Evolutionary conservation across 2,113 vertebrate species (phyloP).

Genomic region (Daboia siamensis): DNA sequence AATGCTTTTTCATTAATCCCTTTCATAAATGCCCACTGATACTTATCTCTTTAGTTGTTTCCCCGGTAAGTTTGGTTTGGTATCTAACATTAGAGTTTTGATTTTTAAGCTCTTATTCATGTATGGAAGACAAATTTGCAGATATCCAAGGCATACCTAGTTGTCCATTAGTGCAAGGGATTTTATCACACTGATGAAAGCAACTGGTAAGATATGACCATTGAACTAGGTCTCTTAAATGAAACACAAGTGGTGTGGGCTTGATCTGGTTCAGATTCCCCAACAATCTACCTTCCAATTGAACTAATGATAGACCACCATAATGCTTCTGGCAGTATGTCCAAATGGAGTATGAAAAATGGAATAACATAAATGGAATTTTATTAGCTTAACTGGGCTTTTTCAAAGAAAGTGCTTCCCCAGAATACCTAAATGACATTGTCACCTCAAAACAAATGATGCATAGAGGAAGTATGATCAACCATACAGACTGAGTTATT

Average conservation of each 20-base stretch:
- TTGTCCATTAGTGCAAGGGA: not conserved
- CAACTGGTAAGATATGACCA: not conserved
- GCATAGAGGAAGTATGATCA: slow-evolving; percentile 12
- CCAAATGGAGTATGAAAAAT: not conserved
- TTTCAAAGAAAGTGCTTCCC: not conserved
- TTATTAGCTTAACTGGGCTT: not conserved
- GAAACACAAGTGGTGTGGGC: not conserved
- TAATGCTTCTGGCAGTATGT: not conserved
- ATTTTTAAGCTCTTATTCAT: not conserved
- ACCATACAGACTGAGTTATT: not conserved
- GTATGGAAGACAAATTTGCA: not conserved
- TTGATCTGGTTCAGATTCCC: not conserved
- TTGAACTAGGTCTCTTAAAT: not conserved
- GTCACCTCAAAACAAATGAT: slow-evolving; percentile 11
- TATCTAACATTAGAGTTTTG: not conserved
- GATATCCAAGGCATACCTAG: not conserved
- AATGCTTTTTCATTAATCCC: not conserved
- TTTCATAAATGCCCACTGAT: not conserved
- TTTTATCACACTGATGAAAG: not conserved
- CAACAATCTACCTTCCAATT: not conserved
- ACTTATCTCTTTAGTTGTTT: not conserved
- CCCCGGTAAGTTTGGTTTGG: not conserved
- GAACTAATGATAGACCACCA: not conserved
- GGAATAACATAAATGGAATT: not conserved
- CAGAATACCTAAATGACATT: not conserved